Evolutionary conservation across 2,797 vertebrate species (phyloP).

Genomic region (Galaxias olidus): DNA sequence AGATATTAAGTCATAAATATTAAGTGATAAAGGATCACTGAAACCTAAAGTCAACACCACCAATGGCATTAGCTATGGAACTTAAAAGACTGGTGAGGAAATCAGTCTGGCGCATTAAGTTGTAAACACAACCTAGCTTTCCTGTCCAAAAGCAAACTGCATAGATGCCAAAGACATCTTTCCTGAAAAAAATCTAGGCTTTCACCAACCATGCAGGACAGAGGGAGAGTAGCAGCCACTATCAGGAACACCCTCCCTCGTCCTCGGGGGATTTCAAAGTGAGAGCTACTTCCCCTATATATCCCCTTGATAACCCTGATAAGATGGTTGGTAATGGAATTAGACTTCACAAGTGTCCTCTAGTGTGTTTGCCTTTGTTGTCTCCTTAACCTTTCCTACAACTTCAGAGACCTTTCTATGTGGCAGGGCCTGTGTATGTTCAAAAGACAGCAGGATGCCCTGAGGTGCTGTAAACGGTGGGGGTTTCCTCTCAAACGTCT

Average conservation of each 20-base stretch:
- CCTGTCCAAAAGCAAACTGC: too few relatives aligned
- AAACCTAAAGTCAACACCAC: conserved; percentile 35
- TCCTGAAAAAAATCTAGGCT: too few relatives aligned
- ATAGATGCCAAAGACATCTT: too few relatives aligned
- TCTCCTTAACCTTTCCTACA: conserved; percentile 77
- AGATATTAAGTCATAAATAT: too few relatives aligned
- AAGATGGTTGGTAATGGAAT: conserved; percentile 62
- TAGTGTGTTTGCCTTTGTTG: conserved; percentile 75
- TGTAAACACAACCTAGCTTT: too few relatives aligned
- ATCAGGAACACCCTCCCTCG: conserved; percentile 64
- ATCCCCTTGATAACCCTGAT: conserved; percentile 60
- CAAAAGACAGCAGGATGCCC: conserved; percentile 62
- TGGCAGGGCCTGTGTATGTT: conserved; percentile 63
- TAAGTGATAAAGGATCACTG: too few relatives aligned
- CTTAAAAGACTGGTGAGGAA: conserved; percentile 41
- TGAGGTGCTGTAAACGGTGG: conserved; percentile 64
- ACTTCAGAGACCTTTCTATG: conserved; percentile 60
- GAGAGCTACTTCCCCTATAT: conserved; percentile 53
- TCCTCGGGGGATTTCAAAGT: conserved; percentile 56
- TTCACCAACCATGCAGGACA: too few relatives aligned
- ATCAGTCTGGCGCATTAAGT: too few relatives aligned
- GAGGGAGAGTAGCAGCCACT: too few relatives aligned
- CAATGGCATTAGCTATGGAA: conserved; percentile 16
- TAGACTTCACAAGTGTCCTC: conserved; percentile 72
- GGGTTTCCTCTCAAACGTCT: conserved; percentile 75